These are phyloP conservation scores for Eilema caniola DNA, from an alignment of 2,888 invertebrate genomes.

Conservation along the genomic window DNA sequence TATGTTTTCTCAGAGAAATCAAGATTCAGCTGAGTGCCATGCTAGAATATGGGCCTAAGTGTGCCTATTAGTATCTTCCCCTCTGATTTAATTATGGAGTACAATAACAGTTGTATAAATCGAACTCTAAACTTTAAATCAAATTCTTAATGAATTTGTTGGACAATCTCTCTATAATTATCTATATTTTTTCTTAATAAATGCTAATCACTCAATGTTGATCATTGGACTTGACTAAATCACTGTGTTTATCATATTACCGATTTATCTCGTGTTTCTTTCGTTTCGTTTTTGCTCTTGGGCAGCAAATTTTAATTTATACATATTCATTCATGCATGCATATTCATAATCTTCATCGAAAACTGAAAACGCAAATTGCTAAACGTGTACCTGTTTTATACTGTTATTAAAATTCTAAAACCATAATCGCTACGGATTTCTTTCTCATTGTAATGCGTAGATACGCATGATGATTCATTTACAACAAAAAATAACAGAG, in stretches of 20 bases:
- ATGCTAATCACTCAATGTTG: background rate
- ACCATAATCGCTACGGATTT: conserved; percentile 32
- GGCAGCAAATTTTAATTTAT: too few relatives aligned
- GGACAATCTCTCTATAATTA: background rate
- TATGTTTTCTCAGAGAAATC: too few relatives aligned
- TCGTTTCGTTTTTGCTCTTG: background rate
- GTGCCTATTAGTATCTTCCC: background rate
- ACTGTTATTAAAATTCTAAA: conserved; percentile 48
- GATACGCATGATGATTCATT: conserved; percentile 58
- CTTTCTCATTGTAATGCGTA: conserved; percentile 51
- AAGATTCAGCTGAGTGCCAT: too few relatives aligned
- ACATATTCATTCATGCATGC: too few relatives aligned
- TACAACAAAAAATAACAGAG: conserved; percentile 62
- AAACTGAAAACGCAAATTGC: conserved; percentile 3
- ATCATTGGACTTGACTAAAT: too few relatives aligned
- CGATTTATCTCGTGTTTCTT: too few relatives aligned
- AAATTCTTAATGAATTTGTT: background rate
- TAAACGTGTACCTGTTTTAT: conserved; percentile 22
- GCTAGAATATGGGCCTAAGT: too few relatives aligned
- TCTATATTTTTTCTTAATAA: background rate
- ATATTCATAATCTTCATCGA: background rate
- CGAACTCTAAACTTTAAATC: background rate
- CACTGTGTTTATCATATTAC: too few relatives aligned
- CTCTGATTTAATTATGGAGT: background rate
- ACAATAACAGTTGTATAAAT: background rate